Evolutionary conservation across 2,888 invertebrate species (phyloP).

Genomic region (Cyclophora punctaria): DNA sequence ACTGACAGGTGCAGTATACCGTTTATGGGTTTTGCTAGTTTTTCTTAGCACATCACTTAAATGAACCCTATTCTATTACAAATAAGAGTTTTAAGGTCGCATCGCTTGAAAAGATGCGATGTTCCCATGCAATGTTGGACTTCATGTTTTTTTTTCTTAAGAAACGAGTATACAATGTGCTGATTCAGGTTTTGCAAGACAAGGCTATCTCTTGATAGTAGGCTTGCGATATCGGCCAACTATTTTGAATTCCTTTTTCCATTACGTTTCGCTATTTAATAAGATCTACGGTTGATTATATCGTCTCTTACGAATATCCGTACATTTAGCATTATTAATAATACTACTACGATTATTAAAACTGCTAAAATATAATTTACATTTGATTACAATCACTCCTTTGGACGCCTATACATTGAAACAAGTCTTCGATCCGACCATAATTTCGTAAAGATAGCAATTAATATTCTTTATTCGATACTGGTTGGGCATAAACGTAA

Average conservation of each 20-base stretch:
- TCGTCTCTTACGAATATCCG: no score
- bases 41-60: conserved; percentile 32
- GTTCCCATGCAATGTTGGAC: conserved; percentile 67
- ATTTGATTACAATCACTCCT: no score
- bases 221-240: conserved; percentile 34
- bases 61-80: conserved; percentile 31
- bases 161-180: conserved; percentile 68
- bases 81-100: conserved; percentile 37
- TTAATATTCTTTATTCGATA: conserved; percentile 24
- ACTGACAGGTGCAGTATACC: conserved; percentile 59
- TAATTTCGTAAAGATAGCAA: conserved; percentile 19
- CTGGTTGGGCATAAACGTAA: conserved; percentile 17
- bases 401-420: no score
- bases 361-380: no score
- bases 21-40: conserved; percentile 50
- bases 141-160: conserved; percentile 46
- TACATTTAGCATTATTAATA: no score
- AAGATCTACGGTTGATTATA: no score
- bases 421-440: conserved; percentile 9
- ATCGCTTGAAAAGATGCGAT: conserved; percentile 33
- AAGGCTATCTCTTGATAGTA: conserved; percentile 55
- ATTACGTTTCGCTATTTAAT: no score
- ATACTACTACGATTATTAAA: no score
- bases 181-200: conserved; percentile 71
- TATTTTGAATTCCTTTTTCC: conserved; percentile 7